A percentile compares a stretch with the other conserved stretches of the same genome.
These are phyloP conservation scores for Nomada ferruginata DNA, from an alignment of 2,888 invertebrate species.

Conservation along the genomic window DNA sequence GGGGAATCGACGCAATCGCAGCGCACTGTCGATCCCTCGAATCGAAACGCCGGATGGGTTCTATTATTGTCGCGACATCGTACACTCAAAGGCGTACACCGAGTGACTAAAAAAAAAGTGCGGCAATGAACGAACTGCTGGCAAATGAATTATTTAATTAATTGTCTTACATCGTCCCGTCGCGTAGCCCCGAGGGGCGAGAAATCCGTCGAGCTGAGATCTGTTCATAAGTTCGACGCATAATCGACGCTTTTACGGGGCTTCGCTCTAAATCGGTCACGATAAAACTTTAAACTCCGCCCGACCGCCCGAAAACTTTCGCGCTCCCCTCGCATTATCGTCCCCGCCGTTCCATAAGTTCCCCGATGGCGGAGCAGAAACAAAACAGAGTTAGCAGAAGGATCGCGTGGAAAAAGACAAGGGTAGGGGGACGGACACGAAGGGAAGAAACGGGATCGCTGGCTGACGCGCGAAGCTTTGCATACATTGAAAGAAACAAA, in stretches of 20 bases:
- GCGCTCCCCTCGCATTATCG: constrained; percentile 31
- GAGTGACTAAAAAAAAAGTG: background rate
- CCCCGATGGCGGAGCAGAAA: constrained; percentile 15
- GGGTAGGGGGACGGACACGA: background rate
- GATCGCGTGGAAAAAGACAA: background rate
- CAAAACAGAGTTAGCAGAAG: constrained; percentile 31
- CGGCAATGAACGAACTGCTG: too few species aligned
- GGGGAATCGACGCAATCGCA: constrained; percentile 9
- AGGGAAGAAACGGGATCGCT: background rate
- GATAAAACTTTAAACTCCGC: constrained; percentile 40
- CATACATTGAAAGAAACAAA: constrained; percentile 44
- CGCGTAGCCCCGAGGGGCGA: too few species aligned
- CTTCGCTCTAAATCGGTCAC: constrained; percentile 28
- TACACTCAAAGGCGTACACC: background rate
- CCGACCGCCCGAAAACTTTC: constrained; percentile 50
- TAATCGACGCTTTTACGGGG: constrained; percentile 45
- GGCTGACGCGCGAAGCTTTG: constrained; percentile 12
- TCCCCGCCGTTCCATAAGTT: constrained; percentile 34
- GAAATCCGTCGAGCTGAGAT: constrained; percentile 14
- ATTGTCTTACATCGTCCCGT: too few species aligned
- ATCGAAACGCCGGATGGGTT: background rate
- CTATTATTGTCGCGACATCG: constrained; percentile 4
- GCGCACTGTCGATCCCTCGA: background rate
- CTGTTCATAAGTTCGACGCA: constrained; percentile 26
- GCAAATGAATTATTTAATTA: too few species aligned